phyloP scores from a whole-genome alignment of 2,888 invertebrate genomes.

The Erebia epiphron region DNA sequence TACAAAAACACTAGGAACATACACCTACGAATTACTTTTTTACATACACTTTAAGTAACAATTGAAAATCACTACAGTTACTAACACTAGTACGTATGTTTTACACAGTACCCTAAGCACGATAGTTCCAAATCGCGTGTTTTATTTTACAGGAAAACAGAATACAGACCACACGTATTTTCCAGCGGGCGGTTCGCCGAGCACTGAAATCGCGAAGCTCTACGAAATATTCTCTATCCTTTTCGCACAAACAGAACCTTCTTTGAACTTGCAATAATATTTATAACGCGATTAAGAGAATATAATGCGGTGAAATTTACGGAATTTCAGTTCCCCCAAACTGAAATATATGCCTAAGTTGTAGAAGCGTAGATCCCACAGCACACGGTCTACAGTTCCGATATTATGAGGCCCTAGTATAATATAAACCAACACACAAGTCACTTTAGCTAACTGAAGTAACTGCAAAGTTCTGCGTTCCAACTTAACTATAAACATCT shows the following conservation, averaged over 20 bases:
- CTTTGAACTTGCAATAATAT: slow-evolving; percentile 41
- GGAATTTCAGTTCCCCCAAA: slow-evolving; percentile 5
- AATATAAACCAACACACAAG: no score
- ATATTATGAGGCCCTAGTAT: no score
- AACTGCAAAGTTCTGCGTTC: no score
- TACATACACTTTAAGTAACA: slow-evolving; percentile 8
- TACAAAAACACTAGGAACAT: slow-evolving; percentile 15
- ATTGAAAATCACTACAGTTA: slow-evolving; percentile 23
- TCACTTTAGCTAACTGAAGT: no score
- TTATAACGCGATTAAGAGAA: slow-evolving; percentile 39
- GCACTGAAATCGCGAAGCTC: slow-evolving; percentile 41
- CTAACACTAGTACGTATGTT: slow-evolving; percentile 25
- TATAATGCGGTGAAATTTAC: slow-evolving; percentile 33
- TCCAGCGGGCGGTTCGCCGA: slow-evolving; percentile 32
- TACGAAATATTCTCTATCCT: slow-evolving; percentile 40
- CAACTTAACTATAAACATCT: no score
- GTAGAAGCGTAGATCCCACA: neutral
- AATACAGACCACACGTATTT: slow-evolving; percentile 24
- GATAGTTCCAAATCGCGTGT: slow-evolving; percentile 27
- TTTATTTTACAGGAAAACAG: slow-evolving; percentile 20
- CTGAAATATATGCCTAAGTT: slow-evolving; percentile 4
- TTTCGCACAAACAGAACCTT: slow-evolving; percentile 42
- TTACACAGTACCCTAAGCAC: slow-evolving; percentile 8
- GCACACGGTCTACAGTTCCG: no score
- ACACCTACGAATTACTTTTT: neutral